Conservation (phyloP, 2,888 invertebrate genomes). For the Lycaena phlaeas region DNA sequence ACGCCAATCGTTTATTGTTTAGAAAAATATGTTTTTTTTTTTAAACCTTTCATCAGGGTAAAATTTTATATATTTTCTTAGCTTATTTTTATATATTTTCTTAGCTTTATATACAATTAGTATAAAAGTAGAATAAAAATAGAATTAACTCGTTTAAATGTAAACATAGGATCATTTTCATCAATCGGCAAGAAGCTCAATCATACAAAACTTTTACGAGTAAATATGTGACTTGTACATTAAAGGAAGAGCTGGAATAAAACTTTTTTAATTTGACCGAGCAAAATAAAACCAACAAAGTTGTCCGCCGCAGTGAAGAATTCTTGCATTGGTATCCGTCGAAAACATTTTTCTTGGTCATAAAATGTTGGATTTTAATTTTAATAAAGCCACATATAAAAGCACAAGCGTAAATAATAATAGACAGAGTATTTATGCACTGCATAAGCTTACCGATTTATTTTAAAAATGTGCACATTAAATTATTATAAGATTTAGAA, state of each 20-base stretch:
- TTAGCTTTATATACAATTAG: too few relatives aligned
- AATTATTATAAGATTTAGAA: too few relatives aligned
- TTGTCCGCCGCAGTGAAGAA: background rate
- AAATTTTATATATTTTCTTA: too few relatives aligned
- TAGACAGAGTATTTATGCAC: too few relatives aligned
- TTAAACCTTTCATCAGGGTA: too few relatives aligned
- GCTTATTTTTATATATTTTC: too few relatives aligned
- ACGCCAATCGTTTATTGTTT: too few relatives aligned
- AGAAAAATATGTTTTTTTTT: too few relatives aligned
- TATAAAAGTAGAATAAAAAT: too few relatives aligned
- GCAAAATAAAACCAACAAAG: slow-evolving; percentile 8
- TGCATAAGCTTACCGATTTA: too few relatives aligned
- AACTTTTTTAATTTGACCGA: slow-evolving; percentile 10
- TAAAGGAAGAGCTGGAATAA: slow-evolving; percentile 1
- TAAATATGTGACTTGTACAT: slow-evolving; percentile 7
- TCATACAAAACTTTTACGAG: background rate
- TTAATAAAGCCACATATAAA: slow-evolving; percentile 1
- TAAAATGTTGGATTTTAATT: background rate
- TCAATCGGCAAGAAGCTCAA: background rate
- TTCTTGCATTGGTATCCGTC: slow-evolving; percentile 3
- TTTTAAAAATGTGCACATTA: too few relatives aligned
- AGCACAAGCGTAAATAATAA: too few relatives aligned
- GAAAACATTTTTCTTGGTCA: slow-evolving; percentile 1
- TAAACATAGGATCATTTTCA: background rate
- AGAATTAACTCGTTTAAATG: background rate